Percentiles rank a stretch among this genome's conserved stretches.
These are phyloP conservation scores for Talpa occidentalis DNA, from an alignment of 2,113 vertebrate genomes.

Conservation along the genomic window DNA sequence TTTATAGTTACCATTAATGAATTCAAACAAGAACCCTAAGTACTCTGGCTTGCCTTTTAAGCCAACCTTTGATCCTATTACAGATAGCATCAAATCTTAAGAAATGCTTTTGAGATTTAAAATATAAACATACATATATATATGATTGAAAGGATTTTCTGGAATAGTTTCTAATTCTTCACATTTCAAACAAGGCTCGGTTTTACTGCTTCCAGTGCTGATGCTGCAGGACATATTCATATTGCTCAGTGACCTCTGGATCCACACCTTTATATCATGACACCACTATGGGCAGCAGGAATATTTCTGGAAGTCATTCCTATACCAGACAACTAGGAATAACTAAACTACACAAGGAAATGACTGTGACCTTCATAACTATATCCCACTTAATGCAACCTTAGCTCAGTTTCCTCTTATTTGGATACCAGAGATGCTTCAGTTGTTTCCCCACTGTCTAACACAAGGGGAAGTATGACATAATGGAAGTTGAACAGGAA, in stretches of 20 bases:
- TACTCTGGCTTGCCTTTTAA: neutral
- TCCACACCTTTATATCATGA: neutral
- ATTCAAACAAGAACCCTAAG: neutral
- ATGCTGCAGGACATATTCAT: neutral
- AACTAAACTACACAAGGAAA: neutral
- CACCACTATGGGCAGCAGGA: neutral
- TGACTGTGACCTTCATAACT: neutral
- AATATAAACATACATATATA: too few relatives aligned
- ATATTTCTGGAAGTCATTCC: neutral
- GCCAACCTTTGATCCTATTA: neutral
- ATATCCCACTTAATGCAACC: neutral
- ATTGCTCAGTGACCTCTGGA: neutral
- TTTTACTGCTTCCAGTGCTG: neutral
- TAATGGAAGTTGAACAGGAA: neutral
- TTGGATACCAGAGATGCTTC: neutral
- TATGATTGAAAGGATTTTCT: constrained; percentile 5
- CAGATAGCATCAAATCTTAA: neutral
- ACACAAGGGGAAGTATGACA: neutral
- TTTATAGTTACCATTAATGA: neutral
- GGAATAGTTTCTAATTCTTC: neutral
- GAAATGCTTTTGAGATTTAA: neutral
- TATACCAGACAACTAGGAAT: neutral
- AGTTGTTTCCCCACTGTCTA: neutral
- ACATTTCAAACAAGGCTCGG: neutral
- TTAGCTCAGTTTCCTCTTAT: neutral